Conservation (phyloP, 2,797 vertebrate genomes). For the Glossophaga mutica region DNA sequence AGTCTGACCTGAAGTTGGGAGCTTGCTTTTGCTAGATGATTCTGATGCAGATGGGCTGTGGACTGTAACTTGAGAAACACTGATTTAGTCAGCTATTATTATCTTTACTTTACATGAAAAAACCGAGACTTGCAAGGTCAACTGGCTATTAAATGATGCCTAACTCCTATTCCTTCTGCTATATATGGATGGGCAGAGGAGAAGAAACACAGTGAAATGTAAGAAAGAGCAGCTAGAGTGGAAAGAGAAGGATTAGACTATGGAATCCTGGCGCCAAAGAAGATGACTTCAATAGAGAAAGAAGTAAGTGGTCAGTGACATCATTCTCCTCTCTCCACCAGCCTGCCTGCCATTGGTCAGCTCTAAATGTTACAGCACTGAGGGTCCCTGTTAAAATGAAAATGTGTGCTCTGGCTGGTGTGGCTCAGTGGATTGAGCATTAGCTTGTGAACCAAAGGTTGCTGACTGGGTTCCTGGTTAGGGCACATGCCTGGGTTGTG, state of each 20-base stretch:
- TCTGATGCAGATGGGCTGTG: background rate
- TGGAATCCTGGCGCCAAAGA: background rate
- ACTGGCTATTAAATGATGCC: background rate
- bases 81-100: background rate
- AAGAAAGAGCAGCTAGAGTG: background rate
- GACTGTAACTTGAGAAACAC: background rate
- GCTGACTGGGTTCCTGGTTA: no score
- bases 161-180: background rate
- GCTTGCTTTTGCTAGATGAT: background rate
- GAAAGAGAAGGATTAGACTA: background rate
- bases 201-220: background rate
- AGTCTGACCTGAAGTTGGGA: background rate
- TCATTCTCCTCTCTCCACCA: no score
- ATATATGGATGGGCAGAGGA: background rate
- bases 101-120: background rate
- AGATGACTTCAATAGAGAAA: background rate
- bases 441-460: no score
- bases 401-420: background rate
- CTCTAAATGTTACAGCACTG: background rate
- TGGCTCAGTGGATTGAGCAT: no score
- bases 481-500: no score
- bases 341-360: background rate
- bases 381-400: background rate
- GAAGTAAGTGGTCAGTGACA: no score
- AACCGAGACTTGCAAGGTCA: background rate